Evolutionary conservation across 2,113 vertebrate genomes (phyloP).

Genomic region (Pogona vitticeps): DNA sequence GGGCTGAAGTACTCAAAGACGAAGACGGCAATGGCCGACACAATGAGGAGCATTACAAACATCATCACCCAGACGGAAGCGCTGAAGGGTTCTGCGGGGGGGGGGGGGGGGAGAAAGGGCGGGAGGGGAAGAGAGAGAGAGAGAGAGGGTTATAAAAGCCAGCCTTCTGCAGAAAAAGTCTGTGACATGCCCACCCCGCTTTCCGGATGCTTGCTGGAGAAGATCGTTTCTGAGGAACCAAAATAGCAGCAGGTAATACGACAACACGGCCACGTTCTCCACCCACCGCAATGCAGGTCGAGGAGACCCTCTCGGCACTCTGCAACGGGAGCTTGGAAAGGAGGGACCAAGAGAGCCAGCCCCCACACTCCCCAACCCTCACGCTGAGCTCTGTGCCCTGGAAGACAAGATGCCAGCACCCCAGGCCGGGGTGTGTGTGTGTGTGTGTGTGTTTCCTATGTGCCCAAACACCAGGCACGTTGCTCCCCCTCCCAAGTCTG

Average conservation of each 20-base stretch:
- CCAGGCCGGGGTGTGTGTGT: too few species aligned
- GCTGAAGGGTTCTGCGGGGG: constrained; percentile 92
- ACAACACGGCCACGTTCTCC: not conserved
- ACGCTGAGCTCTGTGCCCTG: too few species aligned
- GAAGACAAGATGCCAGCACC: too few species aligned
- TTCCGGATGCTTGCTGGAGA: not conserved
- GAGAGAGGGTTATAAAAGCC: constrained; percentile 29
- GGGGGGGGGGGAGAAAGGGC: constrained; percentile 32
- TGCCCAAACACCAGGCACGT: too few species aligned
- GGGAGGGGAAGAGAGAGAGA: constrained; percentile 43
- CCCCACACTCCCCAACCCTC: too few species aligned
- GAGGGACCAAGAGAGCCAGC: not conserved
- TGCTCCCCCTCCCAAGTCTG: not conserved
- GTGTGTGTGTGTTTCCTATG: too few species aligned
- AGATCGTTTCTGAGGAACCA: not conserved
- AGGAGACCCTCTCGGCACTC: not conserved
- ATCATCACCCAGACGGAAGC: constrained; percentile 99
- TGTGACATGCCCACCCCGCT: not conserved
- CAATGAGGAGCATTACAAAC: constrained; percentile 98
- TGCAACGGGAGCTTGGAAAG: not conserved
- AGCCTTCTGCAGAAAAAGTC: too few species aligned
- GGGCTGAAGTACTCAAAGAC: constrained; percentile 99
- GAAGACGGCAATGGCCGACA: constrained; percentile 97
- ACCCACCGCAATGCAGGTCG: not conserved
- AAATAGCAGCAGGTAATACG: constrained; percentile 21